Evolutionary conservation across 1,140 invertebrate genomes (phyloP), one percentile per base, ranked within the genome.

Genomic region (Copidosoma floridanum): DNA sequence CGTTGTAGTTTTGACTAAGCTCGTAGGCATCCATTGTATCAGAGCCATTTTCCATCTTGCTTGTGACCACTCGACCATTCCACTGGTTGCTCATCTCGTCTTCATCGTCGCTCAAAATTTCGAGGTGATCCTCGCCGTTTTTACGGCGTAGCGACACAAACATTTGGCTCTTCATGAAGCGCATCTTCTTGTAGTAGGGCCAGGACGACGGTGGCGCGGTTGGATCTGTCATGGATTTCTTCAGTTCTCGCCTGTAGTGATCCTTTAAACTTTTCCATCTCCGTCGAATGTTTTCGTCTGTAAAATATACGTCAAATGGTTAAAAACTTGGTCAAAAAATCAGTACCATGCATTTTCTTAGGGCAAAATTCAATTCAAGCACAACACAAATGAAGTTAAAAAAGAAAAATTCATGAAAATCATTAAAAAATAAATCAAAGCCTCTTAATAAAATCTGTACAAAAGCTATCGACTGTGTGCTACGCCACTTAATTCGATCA

Each of bases 261-360:
- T 63, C 61, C n/a, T 63, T 63, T 5, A 63, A 14, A 16, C 61
- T 63, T 24, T 63, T 63, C 61, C 61, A 63, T 46, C 61, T 52
- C 41, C 35, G 21, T 21, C 37, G 27, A 12, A 63, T 35, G 14
- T 23, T 57, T 7, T 63, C 61, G 38, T 51, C 61, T 63, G 38
- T 0, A 63, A 54, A 57, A 53, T 18, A 26, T 24, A 6, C n/a
- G 29, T 32, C 29, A 23, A 37, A 57, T 57, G 27, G 1, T 47
- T 11, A 8, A 29, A 6, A 20, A 21, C 24, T 46, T 46, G 20
- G 6, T 21, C 38, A 24, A 46, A 46, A 46, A 21, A 46, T 16
- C 14, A 21, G 3, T 21, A 46, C 18, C n/a, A 46, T 20, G n/a
- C n/a, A 41, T 41, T 14, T 41, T 14, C 16, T 41, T 14, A 14